These are phyloP conservation scores for Ecliptopera silaceata DNA, from an alignment of 2,888 invertebrate species.

Conservation along the genomic window DNA sequence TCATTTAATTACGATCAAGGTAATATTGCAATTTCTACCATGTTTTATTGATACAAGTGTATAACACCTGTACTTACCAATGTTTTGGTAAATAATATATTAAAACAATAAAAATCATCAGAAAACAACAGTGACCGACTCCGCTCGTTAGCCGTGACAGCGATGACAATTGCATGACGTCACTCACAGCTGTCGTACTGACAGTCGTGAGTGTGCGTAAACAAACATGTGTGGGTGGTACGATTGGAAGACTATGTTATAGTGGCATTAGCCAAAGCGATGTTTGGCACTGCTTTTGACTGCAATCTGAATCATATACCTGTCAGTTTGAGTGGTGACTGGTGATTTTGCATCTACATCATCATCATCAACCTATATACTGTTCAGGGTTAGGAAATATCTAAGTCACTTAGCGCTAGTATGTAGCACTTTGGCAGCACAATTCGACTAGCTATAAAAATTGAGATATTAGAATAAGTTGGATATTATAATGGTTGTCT, in stretches of 20 bases:
- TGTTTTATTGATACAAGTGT: not conserved
- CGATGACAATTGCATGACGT: conserved; percentile 80
- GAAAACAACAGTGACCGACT: conserved; percentile 47
- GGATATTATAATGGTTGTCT: too few species aligned
- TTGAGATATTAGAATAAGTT: too few species aligned
- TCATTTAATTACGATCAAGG: too few species aligned
- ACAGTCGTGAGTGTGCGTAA: conserved; percentile 40
- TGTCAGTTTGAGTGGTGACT: not conserved
- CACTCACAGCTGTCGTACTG: conserved; percentile 48
- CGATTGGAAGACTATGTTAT: conserved; percentile 7
- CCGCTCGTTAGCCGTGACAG: conserved; percentile 74
- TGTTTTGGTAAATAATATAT: not conserved
- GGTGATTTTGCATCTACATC: too few species aligned
- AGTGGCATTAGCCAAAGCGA: conserved; percentile 20
- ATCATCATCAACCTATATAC: too few species aligned
- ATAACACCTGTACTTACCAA: not conserved
- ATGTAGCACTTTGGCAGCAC: too few species aligned
- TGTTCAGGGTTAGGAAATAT: too few species aligned
- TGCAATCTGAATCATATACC: conserved; percentile 3
- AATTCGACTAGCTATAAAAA: too few species aligned
- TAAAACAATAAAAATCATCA: not conserved
- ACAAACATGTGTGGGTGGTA: conserved; percentile 52
- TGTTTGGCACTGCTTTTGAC: conserved; percentile 29
- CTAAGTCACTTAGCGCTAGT: too few species aligned
- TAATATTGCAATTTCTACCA: too few species aligned